phyloP scores from a whole-genome alignment of 2,113 vertebrate species.

The Orcinus orca region DNA sequence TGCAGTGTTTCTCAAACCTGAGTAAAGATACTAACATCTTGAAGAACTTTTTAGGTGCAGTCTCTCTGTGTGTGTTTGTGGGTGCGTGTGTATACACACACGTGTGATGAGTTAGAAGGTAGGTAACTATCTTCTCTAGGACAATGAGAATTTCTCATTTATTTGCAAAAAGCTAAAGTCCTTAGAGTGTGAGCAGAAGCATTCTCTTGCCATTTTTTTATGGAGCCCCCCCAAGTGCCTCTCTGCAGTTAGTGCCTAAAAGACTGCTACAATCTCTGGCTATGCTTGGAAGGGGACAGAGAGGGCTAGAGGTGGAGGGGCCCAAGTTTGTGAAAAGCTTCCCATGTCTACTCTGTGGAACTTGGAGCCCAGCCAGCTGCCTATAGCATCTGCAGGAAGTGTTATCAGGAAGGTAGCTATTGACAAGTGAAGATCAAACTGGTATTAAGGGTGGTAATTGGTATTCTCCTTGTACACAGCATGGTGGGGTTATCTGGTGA shows the following conservation, averaged over 20 bases:
- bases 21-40: neutral
- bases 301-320: neutral
- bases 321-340: neutral
- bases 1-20: neutral
- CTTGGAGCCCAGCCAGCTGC: neutral
- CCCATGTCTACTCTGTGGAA: neutral
- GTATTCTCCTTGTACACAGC: neutral
- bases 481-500: neutral
- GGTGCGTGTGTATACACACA: accelerated
- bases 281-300: neutral
- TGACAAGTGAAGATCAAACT: slow-evolving; percentile 28
- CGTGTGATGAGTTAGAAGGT: neutral
- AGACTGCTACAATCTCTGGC: neutral
- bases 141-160: neutral
- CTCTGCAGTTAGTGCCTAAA: neutral
- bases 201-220: neutral
- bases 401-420: slow-evolving; percentile 37
- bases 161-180: neutral
- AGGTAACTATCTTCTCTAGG: neutral
- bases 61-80: neutral
- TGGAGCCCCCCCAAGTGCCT: neutral
- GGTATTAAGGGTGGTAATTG: neutral
- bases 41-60: neutral
- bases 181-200: neutral
- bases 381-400: neutral